These are phyloP conservation scores for Pseudobourletiella spinata DNA, from an alignment of 1,140 invertebrate species.

Conservation along the genomic window DNA sequence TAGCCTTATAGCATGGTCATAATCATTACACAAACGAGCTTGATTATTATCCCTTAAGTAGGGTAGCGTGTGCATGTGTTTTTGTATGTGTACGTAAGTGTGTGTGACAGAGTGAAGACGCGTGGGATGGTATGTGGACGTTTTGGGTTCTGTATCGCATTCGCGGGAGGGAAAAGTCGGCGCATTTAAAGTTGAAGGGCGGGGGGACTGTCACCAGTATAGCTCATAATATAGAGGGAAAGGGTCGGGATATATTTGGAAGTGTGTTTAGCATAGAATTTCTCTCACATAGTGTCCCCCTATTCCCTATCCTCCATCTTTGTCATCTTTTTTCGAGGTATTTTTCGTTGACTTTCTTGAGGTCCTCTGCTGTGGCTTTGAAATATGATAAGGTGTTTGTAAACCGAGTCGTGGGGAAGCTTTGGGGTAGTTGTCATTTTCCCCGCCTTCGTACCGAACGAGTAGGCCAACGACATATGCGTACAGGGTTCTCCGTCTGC, in stretches of 20 bases:
- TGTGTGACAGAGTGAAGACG: too few species aligned
- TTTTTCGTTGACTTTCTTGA: neutral
- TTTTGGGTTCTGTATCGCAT: too few species aligned
- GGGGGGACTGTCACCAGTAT: neutral
- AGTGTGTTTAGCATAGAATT: slow-evolving; percentile 4
- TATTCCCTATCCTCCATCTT: neutral
- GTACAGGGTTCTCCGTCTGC: neutral
- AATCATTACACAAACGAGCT: too few species aligned
- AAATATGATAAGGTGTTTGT: slow-evolving; percentile 26
- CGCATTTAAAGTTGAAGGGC: slow-evolving; percentile 8
- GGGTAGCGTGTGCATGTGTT: too few species aligned
- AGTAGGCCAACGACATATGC: too few species aligned
- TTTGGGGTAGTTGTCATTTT: neutral
- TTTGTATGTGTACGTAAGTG: too few species aligned
- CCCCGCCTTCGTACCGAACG: neutral
- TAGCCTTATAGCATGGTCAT: too few species aligned
- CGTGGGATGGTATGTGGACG: too few species aligned
- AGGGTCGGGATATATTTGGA: neutral
- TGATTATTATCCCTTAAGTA: too few species aligned
- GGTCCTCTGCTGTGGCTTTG: slow-evolving; percentile 7
- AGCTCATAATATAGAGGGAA: neutral
- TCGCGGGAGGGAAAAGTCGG: too few species aligned
- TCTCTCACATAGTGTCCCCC: neutral
- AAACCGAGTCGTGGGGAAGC: slow-evolving; percentile 15
- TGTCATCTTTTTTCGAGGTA: neutral